These are phyloP conservation scores for Nerophis ophidion DNA, from an alignment of 2,113 vertebrate genomes.

Conservation along the genomic window DNA sequence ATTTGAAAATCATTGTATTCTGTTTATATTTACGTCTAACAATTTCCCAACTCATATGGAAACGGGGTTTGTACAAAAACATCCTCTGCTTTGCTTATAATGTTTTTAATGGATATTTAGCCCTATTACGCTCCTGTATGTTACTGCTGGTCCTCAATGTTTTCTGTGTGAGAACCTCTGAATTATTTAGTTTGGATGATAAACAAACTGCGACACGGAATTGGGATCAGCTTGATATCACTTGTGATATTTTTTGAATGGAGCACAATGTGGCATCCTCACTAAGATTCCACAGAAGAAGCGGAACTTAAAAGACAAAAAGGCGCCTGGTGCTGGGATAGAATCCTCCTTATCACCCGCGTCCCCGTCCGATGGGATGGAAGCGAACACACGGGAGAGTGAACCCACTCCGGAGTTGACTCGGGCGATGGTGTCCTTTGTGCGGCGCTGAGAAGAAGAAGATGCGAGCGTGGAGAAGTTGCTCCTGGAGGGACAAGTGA, in stretches of 20 bases:
- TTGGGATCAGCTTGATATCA: too few species aligned
- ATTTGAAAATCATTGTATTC: too few species aligned
- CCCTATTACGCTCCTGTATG: too few species aligned
- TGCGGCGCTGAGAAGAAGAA: constrained; percentile 12
- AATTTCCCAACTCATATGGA: too few species aligned
- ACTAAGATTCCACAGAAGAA: constrained; percentile 30
- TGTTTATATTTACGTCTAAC: too few species aligned
- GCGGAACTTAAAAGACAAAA: constrained; percentile 30
- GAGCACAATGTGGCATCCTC: constrained; percentile 5
- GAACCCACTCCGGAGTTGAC: constrained; percentile 36
- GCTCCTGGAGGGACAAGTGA: constrained; percentile 47
- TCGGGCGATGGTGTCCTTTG: constrained; percentile 34
- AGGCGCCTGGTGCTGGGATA: constrained; percentile 8
- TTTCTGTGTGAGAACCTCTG: too few species aligned
- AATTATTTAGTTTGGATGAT: too few species aligned
- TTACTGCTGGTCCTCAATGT: too few species aligned
- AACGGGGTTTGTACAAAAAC: too few species aligned
- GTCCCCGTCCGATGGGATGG: constrained; percentile 27
- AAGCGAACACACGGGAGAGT: constrained; percentile 32
- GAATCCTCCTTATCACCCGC: constrained; percentile 16
- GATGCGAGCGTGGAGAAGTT: constrained; percentile 26
- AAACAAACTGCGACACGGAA: too few species aligned
- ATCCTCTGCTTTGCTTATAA: too few species aligned
- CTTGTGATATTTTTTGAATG: background rate
- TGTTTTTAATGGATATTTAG: too few species aligned